Percentiles rank a stretch among this genome's conserved stretches.
phyloP scores from a whole-genome alignment of 2,888 invertebrate genomes.

The Amphipoea lucens region DNA sequence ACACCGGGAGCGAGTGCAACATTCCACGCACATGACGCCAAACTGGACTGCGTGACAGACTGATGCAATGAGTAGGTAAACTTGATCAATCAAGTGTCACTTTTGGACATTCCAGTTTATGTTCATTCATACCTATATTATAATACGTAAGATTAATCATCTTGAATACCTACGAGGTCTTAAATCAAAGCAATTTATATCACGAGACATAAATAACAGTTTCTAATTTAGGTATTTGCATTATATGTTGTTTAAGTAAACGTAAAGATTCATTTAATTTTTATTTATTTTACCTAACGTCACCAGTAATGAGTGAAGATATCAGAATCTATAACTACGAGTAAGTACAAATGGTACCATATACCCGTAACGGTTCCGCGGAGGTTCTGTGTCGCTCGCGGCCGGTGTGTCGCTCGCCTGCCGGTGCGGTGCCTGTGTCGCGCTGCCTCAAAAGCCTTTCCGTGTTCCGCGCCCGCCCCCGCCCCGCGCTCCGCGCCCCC shows the following conservation, averaged over 20 bases:
- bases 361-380: too few relatives aligned
- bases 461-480: constrained; percentile 79
- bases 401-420: constrained; percentile 66
- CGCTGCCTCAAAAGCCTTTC: constrained; percentile 89
- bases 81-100: background rate
- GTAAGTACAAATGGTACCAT: too few relatives aligned
- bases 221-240: background rate
- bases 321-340: background rate
- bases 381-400: background rate
- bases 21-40: constrained; percentile 13
- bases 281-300: background rate
- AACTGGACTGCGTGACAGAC: constrained; percentile 8
- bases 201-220: background rate
- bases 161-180: constrained; percentile 5
- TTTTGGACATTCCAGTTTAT: constrained; percentile 11
- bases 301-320: background rate
- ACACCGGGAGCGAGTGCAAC: constrained; percentile 53
- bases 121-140: background rate
- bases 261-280: too few relatives aligned
- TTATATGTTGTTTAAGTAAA: background rate
- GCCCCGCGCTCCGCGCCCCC: constrained; percentile 43
- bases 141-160: constrained; percentile 21
- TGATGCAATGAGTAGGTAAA: background rate
- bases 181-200: constrained; percentile 7
- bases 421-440: constrained; percentile 75